Evolutionary conservation across 2,797 vertebrate genomes (phyloP).

Genomic region (Spizella passerina): DNA sequence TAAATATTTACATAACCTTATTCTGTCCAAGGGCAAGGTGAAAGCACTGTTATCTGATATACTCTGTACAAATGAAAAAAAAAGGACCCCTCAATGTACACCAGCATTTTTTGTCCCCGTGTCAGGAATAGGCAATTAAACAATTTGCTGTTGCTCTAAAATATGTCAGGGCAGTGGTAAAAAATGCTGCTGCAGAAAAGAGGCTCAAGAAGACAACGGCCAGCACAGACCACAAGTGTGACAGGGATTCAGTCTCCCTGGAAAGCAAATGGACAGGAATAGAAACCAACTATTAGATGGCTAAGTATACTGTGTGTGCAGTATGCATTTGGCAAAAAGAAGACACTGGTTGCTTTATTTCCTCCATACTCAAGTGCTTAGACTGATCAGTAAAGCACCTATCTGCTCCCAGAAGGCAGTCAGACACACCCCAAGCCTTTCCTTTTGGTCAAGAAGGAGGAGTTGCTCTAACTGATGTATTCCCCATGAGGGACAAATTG

Average conservation of each 20-base stretch:
- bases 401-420: background rate
- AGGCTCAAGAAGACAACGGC: background rate
- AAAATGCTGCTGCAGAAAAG: background rate
- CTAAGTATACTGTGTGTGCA: background rate
- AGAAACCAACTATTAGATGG: background rate
- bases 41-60: constrained; percentile 60
- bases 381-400: background rate
- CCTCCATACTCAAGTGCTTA: background rate
- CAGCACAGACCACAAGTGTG: background rate
- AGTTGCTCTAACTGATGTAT: background rate
- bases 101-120: rapidly evolving
- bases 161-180: background rate
- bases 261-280: background rate
- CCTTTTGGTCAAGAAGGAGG: background rate
- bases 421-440: background rate
- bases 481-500: background rate
- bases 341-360: background rate
- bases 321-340: background rate
- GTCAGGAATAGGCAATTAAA: background rate
- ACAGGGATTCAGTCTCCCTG: background rate
- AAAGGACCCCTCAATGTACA: background rate
- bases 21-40: constrained; percentile 55
- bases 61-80: background rate
- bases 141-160: background rate
- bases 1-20: constrained; percentile 66